Percentiles rank a stretch among this genome's conserved stretches.
Conservation (phyloP, 2,113 vertebrate species). For the Gnathonemus echidnorhynchus region DNA sequence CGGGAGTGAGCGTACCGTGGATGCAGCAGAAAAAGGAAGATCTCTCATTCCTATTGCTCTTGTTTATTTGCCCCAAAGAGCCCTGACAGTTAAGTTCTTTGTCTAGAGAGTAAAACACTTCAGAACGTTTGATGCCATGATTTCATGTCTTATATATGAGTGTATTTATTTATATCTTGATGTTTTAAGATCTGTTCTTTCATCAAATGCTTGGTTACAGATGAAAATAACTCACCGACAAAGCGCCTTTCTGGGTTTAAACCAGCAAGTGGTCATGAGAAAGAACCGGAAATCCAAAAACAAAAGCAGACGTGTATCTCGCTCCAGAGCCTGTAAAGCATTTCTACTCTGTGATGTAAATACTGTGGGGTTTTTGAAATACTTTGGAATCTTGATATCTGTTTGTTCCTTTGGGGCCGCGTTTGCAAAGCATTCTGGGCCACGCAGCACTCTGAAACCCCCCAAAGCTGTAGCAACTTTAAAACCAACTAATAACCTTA, state of each 20-base stretch:
- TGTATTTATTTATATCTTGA: not conserved
- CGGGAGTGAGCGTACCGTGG: not conserved
- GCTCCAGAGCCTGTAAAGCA: constrained; percentile 20
- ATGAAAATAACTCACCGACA: constrained; percentile 1
- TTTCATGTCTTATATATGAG: not conserved
- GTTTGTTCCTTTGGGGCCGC: constrained; percentile 59
- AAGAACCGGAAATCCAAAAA: constrained; percentile 3
- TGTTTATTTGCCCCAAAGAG: not conserved
- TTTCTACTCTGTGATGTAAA: constrained; percentile 51
- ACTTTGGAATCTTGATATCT: constrained; percentile 53
- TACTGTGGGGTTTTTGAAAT: constrained; percentile 36
- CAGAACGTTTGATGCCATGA: not conserved
- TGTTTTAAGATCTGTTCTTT: not conserved
- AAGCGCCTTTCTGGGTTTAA: constrained; percentile 23
- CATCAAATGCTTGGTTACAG: not conserved
- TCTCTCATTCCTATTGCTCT: not conserved
- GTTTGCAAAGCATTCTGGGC: constrained; percentile 44
- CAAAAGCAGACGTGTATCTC: constrained; percentile 25
- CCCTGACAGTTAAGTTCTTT: not conserved
- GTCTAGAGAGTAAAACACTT: constrained; percentile 9
- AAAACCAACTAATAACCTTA: not conserved
- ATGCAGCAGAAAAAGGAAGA: not conserved
- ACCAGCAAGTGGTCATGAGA: constrained; percentile 9
- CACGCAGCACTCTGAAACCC: not conserved
- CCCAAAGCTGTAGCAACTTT: constrained; percentile 22